Evolutionary conservation across 2,797 vertebrate genomes (phyloP).

Genomic region (Sus cebifrons): DNA sequence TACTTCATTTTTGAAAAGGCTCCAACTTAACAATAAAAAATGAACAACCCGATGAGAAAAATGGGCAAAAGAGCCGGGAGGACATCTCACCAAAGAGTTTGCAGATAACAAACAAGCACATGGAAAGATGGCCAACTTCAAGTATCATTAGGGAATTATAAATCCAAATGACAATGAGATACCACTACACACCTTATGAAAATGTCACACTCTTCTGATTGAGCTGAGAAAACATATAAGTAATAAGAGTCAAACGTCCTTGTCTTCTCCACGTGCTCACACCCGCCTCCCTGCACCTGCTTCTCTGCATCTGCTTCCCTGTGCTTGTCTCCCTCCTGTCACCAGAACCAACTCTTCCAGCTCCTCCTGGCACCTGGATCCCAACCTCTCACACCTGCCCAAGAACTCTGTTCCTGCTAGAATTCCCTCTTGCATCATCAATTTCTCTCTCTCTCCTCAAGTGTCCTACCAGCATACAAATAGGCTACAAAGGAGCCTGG

Average conservation of each 20-base stretch:
- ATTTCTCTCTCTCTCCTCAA: background rate
- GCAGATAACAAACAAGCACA: too few species aligned
- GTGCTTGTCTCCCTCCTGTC: background rate
- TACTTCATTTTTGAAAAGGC: too few species aligned
- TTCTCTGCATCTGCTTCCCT: background rate
- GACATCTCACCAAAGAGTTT: too few species aligned
- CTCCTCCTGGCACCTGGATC: background rate
- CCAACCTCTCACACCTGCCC: background rate
- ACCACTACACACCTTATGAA: too few species aligned
- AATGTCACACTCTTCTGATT: background rate
- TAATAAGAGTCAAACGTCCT: background rate
- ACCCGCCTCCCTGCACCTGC: background rate
- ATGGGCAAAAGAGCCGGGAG: too few species aligned
- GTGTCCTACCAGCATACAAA: background rate
- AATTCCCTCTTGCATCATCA: background rate
- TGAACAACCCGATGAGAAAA: too few species aligned
- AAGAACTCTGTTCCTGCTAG: background rate
- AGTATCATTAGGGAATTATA: too few species aligned
- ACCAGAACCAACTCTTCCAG: background rate
- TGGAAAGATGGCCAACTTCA: too few species aligned
- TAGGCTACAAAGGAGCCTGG: background rate
- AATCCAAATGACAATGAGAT: too few species aligned
- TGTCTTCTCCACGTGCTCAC: background rate
- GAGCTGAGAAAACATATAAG: background rate
- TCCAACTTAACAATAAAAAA: too few species aligned